A percentile compares a stretch with the other conserved stretches of the same genome.
Conservation (phyloP, 2,888 invertebrate genomes). For the Hybos culiciformis region DNA sequence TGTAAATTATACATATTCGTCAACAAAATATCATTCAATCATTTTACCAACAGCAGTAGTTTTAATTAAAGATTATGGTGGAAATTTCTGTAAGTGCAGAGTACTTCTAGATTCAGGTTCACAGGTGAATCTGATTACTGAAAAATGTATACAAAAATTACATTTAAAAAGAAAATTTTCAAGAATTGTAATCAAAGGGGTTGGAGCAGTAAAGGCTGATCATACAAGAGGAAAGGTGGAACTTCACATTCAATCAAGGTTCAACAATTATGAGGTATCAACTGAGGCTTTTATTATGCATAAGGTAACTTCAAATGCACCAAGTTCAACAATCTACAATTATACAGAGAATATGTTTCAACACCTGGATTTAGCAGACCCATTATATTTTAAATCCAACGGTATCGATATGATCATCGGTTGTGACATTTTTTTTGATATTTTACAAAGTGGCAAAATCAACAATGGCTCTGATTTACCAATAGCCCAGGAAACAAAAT, state of each 20-base stretch:
- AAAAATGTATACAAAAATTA: slow-evolving; percentile 2
- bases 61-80: neutral
- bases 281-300: slow-evolving; percentile 2
- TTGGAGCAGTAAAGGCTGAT: slow-evolving; percentile 1
- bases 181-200: neutral
- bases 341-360: slow-evolving; percentile 1
- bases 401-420: slow-evolving; percentile 7
- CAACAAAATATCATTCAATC: neutral
- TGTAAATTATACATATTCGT: no score
- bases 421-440: slow-evolving; percentile 7
- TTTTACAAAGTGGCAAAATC: slow-evolving; percentile 2
- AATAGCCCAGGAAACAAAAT: slow-evolving; percentile 5
- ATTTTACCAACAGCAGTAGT: slow-evolving; percentile 9
- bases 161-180: slow-evolving; percentile 2
- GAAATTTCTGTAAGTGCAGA: slow-evolving; percentile 3
- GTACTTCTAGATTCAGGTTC: slow-evolving; percentile 7
- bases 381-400: neutral
- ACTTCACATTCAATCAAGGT: neutral
- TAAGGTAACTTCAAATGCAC: neutral
- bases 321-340: slow-evolving; percentile 1
- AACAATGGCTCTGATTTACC: neutral
- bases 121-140: slow-evolving; percentile 5
- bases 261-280: neutral
- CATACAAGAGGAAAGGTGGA: slow-evolving; percentile 3
- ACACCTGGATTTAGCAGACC: slow-evolving; percentile 5